phyloP scores from a whole-genome alignment of 2,113 vertebrate genomes.

The Phocoena phocoena region DNA sequence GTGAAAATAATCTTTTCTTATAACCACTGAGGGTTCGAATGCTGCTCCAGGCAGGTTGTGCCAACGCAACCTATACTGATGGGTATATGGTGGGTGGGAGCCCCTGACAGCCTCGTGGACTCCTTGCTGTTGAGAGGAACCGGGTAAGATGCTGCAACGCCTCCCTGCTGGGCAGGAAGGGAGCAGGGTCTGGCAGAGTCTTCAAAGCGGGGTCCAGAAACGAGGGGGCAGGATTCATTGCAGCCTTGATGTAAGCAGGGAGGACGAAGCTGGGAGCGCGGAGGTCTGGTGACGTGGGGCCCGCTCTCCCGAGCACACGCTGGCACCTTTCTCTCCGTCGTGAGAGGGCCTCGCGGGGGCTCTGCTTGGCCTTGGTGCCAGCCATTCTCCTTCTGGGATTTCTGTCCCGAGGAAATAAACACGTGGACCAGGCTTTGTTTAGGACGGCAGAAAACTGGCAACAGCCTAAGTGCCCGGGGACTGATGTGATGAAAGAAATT shows the following conservation, averaged over 20 bases:
- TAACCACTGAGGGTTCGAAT: background rate
- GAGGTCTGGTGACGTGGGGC: background rate
- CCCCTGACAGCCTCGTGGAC: background rate
- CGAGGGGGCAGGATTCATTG: background rate
- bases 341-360: accelerated
- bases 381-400: background rate
- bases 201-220: background rate
- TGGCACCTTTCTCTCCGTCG: accelerated
- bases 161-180: background rate
- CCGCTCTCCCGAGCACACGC: no score
- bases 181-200: no score
- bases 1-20: background rate
- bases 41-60: background rate
- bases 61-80: background rate
- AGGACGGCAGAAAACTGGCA: background rate
- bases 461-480: background rate
- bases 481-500: background rate
- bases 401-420: background rate
- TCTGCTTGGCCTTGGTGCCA: background rate
- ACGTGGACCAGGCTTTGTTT: background rate
- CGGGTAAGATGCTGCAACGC: background rate
- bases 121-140: background rate
- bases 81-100: background rate
- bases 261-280: accelerated
- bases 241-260: background rate